A percentile compares a stretch with the other conserved stretches of the same genome.
Evolutionary conservation across 2,113 vertebrate species (phyloP).

Genomic region (Oreocharis arfaki): DNA sequence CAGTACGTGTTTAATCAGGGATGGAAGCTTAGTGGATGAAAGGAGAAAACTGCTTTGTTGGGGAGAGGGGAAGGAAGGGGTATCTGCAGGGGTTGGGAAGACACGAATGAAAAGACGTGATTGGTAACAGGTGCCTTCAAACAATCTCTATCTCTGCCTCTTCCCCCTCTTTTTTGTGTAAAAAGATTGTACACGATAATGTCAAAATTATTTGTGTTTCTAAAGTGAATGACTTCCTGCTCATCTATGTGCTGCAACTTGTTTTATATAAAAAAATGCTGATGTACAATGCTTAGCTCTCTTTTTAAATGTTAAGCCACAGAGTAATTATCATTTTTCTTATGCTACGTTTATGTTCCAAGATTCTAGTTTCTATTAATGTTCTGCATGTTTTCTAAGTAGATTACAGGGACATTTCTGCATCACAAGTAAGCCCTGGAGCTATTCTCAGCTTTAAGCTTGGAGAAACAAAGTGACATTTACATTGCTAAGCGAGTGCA

Average conservation of each 20-base stretch:
- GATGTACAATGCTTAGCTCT: constrained; percentile 56
- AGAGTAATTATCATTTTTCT: constrained; percentile 77
- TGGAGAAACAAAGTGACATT: constrained; percentile 71
- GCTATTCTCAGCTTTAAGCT: constrained; percentile 70
- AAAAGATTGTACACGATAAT: constrained; percentile 6
- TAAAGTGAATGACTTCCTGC: constrained; percentile 23
- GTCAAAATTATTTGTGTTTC: constrained; percentile 56
- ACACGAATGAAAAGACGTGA: background rate
- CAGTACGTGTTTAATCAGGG: constrained; percentile 25
- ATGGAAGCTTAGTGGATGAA: constrained; percentile 52
- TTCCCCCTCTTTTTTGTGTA: background rate
- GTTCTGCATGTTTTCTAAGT: constrained; percentile 74
- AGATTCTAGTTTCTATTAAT: constrained; percentile 68
- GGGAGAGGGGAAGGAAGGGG: background rate
- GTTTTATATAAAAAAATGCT: constrained; percentile 57
- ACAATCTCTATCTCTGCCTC: background rate
- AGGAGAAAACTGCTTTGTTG: constrained; percentile 35
- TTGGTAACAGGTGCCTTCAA: constrained; percentile 48
- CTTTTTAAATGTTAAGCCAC: constrained; percentile 73
- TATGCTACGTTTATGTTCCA: constrained; percentile 68
- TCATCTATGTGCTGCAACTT: constrained; percentile 41
- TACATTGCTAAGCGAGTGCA: constrained; percentile 61
- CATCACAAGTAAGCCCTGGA: constrained; percentile 70
- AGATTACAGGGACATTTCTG: constrained; percentile 76
- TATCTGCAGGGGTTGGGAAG: constrained; percentile 35